Evolutionary conservation across 2,888 invertebrate genomes (phyloP), one percentile per base, ranked within the genome.

Genomic region (Crioceris asparagi): DNA sequence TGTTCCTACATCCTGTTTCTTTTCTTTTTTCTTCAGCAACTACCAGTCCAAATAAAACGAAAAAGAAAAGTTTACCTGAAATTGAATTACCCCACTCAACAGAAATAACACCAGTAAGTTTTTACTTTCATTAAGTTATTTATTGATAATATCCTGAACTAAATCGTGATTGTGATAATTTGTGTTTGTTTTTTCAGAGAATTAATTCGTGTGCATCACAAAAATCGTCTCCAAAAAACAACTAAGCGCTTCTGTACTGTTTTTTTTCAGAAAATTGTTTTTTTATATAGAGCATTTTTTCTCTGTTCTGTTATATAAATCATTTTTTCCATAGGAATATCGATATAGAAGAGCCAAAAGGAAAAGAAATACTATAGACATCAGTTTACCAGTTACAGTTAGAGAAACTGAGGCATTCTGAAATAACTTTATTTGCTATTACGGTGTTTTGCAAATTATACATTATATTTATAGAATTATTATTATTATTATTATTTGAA

Each of bases 311-410:
- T n/a, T n/a, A n/a, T n/a, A n/a, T 32, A n/a, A 19, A 30, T 25
- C 16, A 33, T 27, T 35, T 38, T 35, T 44, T 49, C 45, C 38
- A 41, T 42, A 61, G 61, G 60, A 53, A 33, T 51, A 54, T 49
- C 56, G 59, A 50, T 60, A 59, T 50, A 55, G 48, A 46, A 61
- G 53, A 52, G 53, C 56, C 25, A 61, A 61, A 49, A 47, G 60
- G 45, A 61, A 61, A 53, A 45, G 51, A 26, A 51, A 52, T 32
- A 43, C 47, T 33, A 40, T 55, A 46, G 54, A 56, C 44, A 50
- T 55, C 39, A 47, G 51, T 37, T 45, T 55, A 33, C 53, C 54
- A 14, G 27, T 27, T n/a, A n/a, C n/a, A n/a, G n/a, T n/a, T n/a
- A n/a, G n/a, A n/a, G n/a, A n/a, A n/a, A n/a, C n/a, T n/a, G n/a